Evolutionary conservation across 2,797 vertebrate genomes (phyloP).

Genomic region (Erithacus rubecula): DNA sequence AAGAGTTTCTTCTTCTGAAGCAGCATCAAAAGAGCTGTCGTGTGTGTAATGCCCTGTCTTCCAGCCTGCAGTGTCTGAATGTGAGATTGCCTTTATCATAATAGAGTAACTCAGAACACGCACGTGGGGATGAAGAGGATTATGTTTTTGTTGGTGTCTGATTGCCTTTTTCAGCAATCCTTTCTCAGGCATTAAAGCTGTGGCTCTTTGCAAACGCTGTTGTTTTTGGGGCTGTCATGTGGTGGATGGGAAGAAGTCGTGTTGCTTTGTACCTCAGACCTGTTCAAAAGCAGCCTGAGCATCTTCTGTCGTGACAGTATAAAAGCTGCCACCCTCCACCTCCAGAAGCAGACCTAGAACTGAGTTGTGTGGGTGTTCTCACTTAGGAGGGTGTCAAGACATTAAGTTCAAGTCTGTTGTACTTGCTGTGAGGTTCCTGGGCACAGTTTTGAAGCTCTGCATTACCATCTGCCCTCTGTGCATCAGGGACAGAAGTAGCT

Average conservation of each 20-base stretch:
- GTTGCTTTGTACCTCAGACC: not conserved
- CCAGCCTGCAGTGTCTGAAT: not conserved
- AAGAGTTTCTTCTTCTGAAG: not conserved
- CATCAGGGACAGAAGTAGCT: not conserved
- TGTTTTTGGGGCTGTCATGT: not conserved
- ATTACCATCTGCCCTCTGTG: not conserved
- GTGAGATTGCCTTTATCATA: not conserved
- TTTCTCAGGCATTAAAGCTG: accelerated
- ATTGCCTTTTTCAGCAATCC: not conserved
- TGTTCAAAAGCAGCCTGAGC: not conserved
- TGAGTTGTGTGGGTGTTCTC: accelerated
- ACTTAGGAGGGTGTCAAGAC: not conserved
- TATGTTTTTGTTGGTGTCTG: not conserved
- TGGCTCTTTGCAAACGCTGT: not conserved
- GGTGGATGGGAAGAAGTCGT: not conserved
- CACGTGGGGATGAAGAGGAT: not conserved
- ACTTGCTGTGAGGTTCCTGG: not conserved
- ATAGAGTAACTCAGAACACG: not conserved
- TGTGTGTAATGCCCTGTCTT: not conserved
- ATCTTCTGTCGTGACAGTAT: not conserved
- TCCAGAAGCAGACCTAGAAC: not conserved
- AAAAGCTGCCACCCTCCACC: not conserved
- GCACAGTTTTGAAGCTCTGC: not conserved
- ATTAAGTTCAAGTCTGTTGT: not conserved
- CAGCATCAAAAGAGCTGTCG: not conserved